phyloP scores from a whole-genome alignment of 2,113 vertebrate genomes.

The Takifugu bimaculatus region DNA sequence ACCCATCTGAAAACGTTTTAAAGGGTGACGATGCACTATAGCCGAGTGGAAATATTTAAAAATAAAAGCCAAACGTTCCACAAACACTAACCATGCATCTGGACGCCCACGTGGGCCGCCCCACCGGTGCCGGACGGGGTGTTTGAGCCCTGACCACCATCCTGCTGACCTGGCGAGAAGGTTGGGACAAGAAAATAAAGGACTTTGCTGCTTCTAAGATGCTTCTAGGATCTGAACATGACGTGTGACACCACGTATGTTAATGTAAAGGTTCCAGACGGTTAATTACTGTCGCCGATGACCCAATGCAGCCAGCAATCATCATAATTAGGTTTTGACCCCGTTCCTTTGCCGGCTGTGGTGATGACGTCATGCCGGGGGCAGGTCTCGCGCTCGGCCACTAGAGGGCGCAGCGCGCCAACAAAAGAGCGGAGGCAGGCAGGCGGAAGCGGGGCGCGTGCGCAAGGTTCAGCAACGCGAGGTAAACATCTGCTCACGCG shows the following conservation, averaged over 20 bases:
- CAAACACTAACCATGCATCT: too few relatives aligned
- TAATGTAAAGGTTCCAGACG: background rate
- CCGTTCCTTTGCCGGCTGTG: background rate
- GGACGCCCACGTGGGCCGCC: too few relatives aligned
- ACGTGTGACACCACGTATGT: conserved; percentile 54
- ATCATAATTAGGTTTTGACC: background rate
- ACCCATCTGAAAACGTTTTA: conserved; percentile 28
- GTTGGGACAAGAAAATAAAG: too few relatives aligned
- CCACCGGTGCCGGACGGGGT: too few relatives aligned
- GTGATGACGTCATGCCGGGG: conserved; percentile 52
- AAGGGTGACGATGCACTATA: too few relatives aligned
- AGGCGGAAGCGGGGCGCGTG: background rate
- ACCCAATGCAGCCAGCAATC: background rate
- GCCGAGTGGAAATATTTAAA: too few relatives aligned
- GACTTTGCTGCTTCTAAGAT: too few relatives aligned
- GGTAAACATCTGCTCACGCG: background rate
- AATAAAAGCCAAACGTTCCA: too few relatives aligned
- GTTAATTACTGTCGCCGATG: too few relatives aligned
- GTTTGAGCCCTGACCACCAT: too few relatives aligned
- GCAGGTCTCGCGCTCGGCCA: conserved; percentile 16
- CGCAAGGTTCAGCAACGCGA: background rate
- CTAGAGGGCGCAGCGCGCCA: conserved; percentile 48
- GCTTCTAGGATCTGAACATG: conserved; percentile 11
- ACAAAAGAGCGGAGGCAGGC: conserved; percentile 24
- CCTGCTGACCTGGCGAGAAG: too few relatives aligned